Evolutionary conservation across 2,888 invertebrate species (phyloP), one percentile per base, ranked within the genome.

Genomic region (Habroteleia sp.): DNA sequence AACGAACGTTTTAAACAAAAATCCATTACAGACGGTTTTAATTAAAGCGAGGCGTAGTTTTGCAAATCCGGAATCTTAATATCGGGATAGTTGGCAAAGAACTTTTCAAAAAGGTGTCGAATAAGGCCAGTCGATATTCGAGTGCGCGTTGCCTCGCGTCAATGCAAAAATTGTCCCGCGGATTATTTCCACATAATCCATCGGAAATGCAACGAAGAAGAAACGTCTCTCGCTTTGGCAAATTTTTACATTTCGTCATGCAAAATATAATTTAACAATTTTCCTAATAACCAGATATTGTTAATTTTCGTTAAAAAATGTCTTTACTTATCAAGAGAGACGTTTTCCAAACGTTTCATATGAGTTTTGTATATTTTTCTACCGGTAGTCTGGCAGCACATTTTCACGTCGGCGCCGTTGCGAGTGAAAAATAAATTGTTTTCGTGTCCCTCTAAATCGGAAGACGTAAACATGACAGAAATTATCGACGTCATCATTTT

Each of bases 101-200:
- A 52, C 27, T 46, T 63, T 63, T 42, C 7, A 20, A 29, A 66
- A 52, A 54, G 27, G 37, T 20, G 27, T 23, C 31, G 29, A 44
- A 29, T 37, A 41, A 44, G 25, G 41, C 4, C 29, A 58, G 66
- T 66, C 66, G 48, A 66, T 66, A 66, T 35, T 58, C 48, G 20
- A 48, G 68, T 25, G 54, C 56, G 50, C 31, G 27, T 69, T 52
- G 60, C 60, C 31, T 69, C 44, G 37, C 20, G 29, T 68, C 60
- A 52, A 52, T 60, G 69, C 29, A 60, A 69, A 54, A 50, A 48
- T 50, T 42, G 39, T 56, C 56, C 33, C 44, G 27, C 46, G 37
- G 60, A 62, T 71, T 56, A 62, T 39, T 37, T 29, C n/a, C 23
- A 13, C 33, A 17, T 56, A 63, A 56, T 63, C 56, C 48, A 8